Conservation (phyloP, 1,140 invertebrate genomes). For the Bombus soroeensis region DNA sequence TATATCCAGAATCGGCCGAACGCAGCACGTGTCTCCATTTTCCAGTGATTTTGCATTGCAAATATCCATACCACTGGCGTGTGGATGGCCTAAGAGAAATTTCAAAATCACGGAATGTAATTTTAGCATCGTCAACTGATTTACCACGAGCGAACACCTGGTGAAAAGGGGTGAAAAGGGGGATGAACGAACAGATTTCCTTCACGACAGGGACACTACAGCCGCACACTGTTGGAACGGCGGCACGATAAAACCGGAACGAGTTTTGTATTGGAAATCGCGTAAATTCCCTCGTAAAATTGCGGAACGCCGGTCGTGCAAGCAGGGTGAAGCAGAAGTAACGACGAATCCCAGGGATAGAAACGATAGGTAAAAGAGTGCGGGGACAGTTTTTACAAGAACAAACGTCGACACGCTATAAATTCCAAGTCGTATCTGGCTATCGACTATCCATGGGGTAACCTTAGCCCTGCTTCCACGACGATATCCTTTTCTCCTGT, state of each 20-base stretch:
- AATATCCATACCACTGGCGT: background rate
- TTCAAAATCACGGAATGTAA: background rate
- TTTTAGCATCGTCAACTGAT: background rate
- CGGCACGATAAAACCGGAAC: conserved; percentile 49
- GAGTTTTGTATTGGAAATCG: conserved; percentile 68
- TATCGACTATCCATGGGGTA: conserved; percentile 29
- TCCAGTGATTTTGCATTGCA: background rate
- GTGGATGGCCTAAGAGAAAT: background rate
- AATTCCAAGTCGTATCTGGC: conserved; percentile 12
- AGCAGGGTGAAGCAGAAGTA: conserved; percentile 17
- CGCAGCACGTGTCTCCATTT: background rate
- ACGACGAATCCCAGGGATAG: conserved; percentile 33
- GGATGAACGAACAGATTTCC: conserved; percentile 22
- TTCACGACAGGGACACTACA: background rate
- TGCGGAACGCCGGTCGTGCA: conserved; percentile 1
- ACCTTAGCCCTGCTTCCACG: background rate
- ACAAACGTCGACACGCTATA: conserved; percentile 42
- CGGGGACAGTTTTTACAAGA: conserved; percentile 44
- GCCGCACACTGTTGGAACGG: background rate
- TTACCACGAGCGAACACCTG: background rate
- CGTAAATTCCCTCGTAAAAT: conserved; percentile 68
- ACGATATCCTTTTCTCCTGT: background rate
- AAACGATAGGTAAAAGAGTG: conserved; percentile 22
- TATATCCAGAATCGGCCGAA: background rate
- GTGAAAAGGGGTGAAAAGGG: background rate